Conservation (phyloP, 35 echinoderm and acorn worm species). For the Stichopus chloronotus region DNA sequence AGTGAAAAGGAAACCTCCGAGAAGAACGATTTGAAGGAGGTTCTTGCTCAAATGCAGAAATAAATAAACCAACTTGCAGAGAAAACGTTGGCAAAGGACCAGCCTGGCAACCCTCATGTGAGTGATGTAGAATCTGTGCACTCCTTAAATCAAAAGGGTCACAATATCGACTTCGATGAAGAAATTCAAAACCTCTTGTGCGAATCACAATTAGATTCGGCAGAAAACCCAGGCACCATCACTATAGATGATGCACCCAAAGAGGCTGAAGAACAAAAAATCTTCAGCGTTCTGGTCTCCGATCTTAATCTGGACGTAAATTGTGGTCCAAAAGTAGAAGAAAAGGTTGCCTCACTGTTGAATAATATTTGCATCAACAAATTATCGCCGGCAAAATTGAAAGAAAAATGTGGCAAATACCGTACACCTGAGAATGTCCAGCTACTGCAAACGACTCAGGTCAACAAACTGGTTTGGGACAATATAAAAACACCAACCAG, state of each 20-base stretch:
- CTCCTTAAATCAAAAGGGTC: background rate
- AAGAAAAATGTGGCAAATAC: conserved; percentile 22
- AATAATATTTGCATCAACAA: too few species aligned
- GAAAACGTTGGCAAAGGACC: background rate
- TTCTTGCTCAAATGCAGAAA: background rate
- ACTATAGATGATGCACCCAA: too few species aligned
- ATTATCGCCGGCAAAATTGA: background rate
- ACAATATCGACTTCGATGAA: background rate
- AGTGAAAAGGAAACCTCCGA: too few species aligned
- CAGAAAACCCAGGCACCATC: too few species aligned
- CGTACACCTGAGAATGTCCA: conserved; percentile 5
- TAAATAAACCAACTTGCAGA: background rate
- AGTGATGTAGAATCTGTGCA: background rate
- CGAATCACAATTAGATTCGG: background rate
- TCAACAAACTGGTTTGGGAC: too few species aligned
- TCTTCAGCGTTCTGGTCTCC: too few species aligned
- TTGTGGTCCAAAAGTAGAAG: too few species aligned
- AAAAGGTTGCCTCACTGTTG: too few species aligned
- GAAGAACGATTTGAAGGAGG: background rate
- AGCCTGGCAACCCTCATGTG: background rate
- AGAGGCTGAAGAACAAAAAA: too few species aligned
- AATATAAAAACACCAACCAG: too few species aligned
- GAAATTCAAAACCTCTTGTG: background rate
- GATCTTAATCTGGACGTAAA: too few species aligned
- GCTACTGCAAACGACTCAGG: conserved; percentile 12